Conservation (phyloP, 2,888 invertebrate species). For the Tipula unca region DNA sequence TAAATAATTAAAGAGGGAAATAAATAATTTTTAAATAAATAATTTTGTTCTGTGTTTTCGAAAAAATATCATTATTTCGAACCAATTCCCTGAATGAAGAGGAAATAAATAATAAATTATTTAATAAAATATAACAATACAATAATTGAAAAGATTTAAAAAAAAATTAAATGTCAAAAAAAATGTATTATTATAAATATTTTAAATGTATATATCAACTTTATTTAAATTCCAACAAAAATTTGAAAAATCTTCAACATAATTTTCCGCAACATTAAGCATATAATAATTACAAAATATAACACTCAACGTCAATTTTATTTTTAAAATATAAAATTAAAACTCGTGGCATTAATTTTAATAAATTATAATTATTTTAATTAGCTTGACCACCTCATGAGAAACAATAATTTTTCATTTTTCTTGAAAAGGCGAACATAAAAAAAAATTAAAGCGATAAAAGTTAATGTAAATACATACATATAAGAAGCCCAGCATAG, state of each 20-base stretch:
- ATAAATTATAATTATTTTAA: constrained; percentile 17
- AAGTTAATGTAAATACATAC: not conserved
- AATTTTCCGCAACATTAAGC: not conserved
- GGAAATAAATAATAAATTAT: no score
- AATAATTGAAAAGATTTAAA: no score
- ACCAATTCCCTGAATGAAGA: no score
- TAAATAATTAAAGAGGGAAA: no score
- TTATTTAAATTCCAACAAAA: not conserved
- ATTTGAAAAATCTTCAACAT: not conserved
- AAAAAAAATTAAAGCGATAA: not conserved
- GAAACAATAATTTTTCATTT: constrained; percentile 15
- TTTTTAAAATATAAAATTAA: not conserved
- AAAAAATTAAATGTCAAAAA: no score
- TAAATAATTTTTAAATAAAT: no score
- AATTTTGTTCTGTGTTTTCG: no score
- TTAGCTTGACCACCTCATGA: constrained; percentile 19
- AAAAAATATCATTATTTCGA: no score
- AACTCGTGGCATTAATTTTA: not conserved
- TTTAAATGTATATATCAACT: no score
- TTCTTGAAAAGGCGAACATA: not conserved
- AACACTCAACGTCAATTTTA: not conserved
- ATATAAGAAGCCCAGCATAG: not conserved
- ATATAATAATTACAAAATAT: not conserved
- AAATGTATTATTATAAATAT: no score
- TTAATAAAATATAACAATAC: no score